Conservation (phyloP, 2,888 invertebrate genomes). For the Mimumesa dahlbomi region DNA sequence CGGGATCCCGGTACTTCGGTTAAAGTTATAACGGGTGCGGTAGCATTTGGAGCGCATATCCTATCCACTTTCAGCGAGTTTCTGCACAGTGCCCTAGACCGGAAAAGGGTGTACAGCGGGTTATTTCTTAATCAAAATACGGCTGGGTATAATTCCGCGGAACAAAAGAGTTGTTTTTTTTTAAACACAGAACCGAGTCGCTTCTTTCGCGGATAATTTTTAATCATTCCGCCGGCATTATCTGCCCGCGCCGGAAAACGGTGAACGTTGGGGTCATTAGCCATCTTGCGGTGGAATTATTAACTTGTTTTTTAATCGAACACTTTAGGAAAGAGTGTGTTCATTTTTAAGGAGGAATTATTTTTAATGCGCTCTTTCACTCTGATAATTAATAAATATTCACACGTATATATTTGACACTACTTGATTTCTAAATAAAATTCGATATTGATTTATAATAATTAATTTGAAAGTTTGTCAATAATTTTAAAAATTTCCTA, state of each 20-base stretch:
- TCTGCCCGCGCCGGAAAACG: neutral
- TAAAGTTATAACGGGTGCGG: conserved; percentile 37
- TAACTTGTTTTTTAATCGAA: too few relatives aligned
- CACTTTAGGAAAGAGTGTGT: too few relatives aligned
- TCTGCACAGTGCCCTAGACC: conserved; percentile 9
- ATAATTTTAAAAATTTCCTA: too few relatives aligned
- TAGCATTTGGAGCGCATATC: conserved; percentile 35
- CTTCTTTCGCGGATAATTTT: neutral
- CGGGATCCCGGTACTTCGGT: conserved; percentile 23
- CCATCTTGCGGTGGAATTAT: too few relatives aligned
- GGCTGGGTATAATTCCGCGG: neutral
- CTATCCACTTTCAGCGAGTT: conserved; percentile 35
- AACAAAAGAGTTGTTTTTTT: neutral
- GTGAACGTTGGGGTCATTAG: too few relatives aligned
- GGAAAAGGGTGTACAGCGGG: neutral
- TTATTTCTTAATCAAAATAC: conserved; percentile 30
- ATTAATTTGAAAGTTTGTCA: too few relatives aligned
- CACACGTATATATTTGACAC: too few relatives aligned
- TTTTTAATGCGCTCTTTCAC: too few relatives aligned
- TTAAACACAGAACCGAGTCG: neutral
- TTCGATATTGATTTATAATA: too few relatives aligned
- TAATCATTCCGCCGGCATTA: neutral
- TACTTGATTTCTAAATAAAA: too few relatives aligned
- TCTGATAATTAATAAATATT: too few relatives aligned
- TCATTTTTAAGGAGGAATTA: too few relatives aligned